Evolutionary conservation across 1,140 invertebrate genomes (phyloP).

Genomic region (Aphelinus atriplicis): DNA sequence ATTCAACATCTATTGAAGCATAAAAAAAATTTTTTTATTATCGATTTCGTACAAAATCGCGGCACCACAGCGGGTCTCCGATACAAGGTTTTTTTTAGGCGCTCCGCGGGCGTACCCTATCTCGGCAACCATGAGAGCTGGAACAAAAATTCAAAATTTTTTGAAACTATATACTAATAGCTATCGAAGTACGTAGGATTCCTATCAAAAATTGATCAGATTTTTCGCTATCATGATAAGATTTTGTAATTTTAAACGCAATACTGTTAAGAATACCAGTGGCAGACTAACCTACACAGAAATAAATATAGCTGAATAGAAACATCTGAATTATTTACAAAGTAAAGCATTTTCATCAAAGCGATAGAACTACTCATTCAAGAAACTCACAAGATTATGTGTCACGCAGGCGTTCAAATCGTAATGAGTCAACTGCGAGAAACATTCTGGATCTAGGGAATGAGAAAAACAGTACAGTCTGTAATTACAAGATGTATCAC

Average conservation of each 20-base stretch:
- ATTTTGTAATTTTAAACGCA: conserved; percentile 44
- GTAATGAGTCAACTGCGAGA: conserved; percentile 45
- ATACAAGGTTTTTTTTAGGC: too few relatives aligned
- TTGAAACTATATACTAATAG: too few relatives aligned
- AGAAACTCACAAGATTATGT: conserved; percentile 43
- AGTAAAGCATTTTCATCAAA: conserved; percentile 31
- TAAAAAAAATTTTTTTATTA: conserved; percentile 28
- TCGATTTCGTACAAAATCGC: too few relatives aligned
- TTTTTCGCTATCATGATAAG: conserved; percentile 41
- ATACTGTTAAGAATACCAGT: conserved; percentile 27
- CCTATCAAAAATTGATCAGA: conserved; percentile 40
- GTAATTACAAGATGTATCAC: conserved; percentile 48
- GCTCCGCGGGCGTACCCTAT: too few relatives aligned
- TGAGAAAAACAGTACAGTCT: conserved; percentile 42
- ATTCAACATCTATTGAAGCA: neutral
- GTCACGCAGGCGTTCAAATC: conserved; percentile 44
- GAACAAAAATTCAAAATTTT: too few relatives aligned
- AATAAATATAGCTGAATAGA: conserved; percentile 37
- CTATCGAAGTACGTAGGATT: too few relatives aligned
- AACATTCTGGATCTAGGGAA: conserved; percentile 43
- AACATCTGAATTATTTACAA: conserved; percentile 42
- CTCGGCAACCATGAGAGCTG: too few relatives aligned
- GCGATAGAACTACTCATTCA: conserved; percentile 40
- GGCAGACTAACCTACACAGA: conserved; percentile 39
- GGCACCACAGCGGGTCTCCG: too few relatives aligned